phyloP scores from a whole-genome alignment of 2,113 vertebrate genomes.

The Fulica atra region DNA sequence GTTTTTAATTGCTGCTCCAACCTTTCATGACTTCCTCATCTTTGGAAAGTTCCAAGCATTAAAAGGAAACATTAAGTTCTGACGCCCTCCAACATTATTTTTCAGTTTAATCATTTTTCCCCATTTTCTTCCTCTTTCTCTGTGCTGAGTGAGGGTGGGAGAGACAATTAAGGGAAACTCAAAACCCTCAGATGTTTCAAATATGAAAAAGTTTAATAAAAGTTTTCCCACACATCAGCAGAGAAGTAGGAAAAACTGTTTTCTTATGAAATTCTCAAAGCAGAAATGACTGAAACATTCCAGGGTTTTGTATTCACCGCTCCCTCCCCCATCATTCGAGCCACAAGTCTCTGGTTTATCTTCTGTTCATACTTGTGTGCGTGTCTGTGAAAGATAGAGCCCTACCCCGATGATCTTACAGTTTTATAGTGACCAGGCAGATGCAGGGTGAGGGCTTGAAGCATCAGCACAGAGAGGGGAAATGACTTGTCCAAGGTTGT shows the following conservation, averaged over 20 bases:
- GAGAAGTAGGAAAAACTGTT: constrained; percentile 8
- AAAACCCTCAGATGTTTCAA: constrained; percentile 54
- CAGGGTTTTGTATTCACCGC: constrained; percentile 28
- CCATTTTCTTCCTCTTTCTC: constrained; percentile 45
- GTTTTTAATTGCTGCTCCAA: constrained; percentile 53
- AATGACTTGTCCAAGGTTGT: neutral
- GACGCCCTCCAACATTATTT: constrained; percentile 42
- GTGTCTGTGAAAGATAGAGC: neutral
- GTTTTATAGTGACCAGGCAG: neutral
- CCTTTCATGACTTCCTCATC: constrained; percentile 47
- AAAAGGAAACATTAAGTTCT: constrained; percentile 57
- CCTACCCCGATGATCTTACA: constrained; percentile 11
- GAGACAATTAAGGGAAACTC: constrained; percentile 63
- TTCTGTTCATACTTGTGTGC: neutral
- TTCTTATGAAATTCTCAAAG: constrained; percentile 13
- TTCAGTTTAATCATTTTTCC: constrained; percentile 50
- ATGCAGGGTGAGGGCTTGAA: neutral
- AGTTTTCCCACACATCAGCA: constrained; percentile 13
- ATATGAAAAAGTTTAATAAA: constrained; percentile 44
- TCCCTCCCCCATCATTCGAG: constrained; percentile 1
- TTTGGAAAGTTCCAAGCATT: constrained; percentile 56
- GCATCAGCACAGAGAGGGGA: neutral
- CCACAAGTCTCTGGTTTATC: constrained; percentile 7
- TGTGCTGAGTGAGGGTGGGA: constrained; percentile 34
- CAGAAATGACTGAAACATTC: constrained; percentile 12